Evolutionary conservation across 2,888 invertebrate species (phyloP), one percentile per base, ranked within the genome.

Genomic region (Drosophila nigricruria): DNA sequence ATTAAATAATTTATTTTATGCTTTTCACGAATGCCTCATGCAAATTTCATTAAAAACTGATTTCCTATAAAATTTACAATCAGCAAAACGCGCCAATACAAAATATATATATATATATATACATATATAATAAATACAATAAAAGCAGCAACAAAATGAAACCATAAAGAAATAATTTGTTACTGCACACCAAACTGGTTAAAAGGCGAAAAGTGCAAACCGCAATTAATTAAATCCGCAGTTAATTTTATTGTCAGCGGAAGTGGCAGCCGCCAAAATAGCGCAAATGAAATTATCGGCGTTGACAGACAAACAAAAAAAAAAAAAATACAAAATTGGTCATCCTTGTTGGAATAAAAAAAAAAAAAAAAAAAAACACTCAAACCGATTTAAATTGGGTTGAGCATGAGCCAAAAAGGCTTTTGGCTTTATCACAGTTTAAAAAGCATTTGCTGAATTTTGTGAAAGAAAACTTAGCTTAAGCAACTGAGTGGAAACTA

Each of bases 211-310:
- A 70, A 79, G 73, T 68, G 67, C 80, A 76, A 77, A 79, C 79
- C 79, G 70, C 79, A 79, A 79, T 79, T 79, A 79, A 79, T 79
- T 79, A 79, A 79, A 79, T 79, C 79, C 73, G 67, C 77, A 76
- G 70, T 71, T 73, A 64, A 79, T 73, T 79, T 80, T 71, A 80
- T 81, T 80, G 80, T 69, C 68, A 53, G 61, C 82, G 82, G 82
- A 82, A 82, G 83, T 82, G 77, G 80, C 75, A 66, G 58, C 69
- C 47, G 50, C 68, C 68, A 70, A 61, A 75, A 70, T 70, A 72
- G 62, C 67, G 64, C 50, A 79, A 80, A 80, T 78, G 57, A 81
- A 80, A 81, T 80, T 81, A 81, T 73, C 58, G 56, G 34, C 69
- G 64, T 52, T 73, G 64, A 57, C 45, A 50, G 34, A 32, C 27